phyloP scores from a whole-genome alignment of 1,140 invertebrate species.

The Papilio dardanus region DNA sequence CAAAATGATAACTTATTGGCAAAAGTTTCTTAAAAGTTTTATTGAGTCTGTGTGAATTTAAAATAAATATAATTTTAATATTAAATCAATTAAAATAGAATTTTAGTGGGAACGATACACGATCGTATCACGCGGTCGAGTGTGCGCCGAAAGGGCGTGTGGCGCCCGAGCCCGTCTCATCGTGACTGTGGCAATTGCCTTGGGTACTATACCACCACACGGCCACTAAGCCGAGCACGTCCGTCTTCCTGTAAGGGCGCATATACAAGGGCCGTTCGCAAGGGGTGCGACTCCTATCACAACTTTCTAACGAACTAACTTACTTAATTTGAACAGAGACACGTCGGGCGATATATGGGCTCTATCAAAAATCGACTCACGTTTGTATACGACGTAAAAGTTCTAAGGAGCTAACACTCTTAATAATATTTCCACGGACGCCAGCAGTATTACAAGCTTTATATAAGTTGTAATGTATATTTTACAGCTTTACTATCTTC shows the following conservation, averaged over 20 bases:
- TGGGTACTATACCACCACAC: conserved; percentile 19
- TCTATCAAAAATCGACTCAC: conserved; percentile 27
- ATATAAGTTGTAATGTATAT: background rate
- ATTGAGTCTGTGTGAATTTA: background rate
- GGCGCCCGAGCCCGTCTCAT: conserved; percentile 55
- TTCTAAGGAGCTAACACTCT: conserved; percentile 19
- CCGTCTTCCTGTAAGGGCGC: background rate
- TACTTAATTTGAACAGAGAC: conserved; percentile 30
- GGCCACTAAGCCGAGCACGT: conserved; percentile 14
- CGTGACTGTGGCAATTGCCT: conserved; percentile 52
- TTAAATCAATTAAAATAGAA: conserved; percentile 3
- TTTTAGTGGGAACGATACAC: conserved; percentile 43
- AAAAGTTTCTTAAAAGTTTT: background rate
- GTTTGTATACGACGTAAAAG: conserved; percentile 25
- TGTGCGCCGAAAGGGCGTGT: conserved; percentile 50
- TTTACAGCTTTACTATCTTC: conserved; percentile 4
- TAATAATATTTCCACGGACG: conserved; percentile 25
- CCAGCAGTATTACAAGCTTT: conserved; percentile 10
- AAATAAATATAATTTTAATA: background rate
- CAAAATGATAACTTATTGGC: background rate
- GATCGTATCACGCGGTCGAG: conserved; percentile 42
- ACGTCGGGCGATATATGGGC: conserved; percentile 15
- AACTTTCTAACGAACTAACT: conserved; percentile 36
- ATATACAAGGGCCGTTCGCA: background rate
- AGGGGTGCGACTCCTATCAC: conserved; percentile 24